Percentiles rank a stretch among this genome's conserved stretches.
Conservation (phyloP, 35 echinoderm and acorn worm species). For the Ophiothrix spiculata region DNA sequence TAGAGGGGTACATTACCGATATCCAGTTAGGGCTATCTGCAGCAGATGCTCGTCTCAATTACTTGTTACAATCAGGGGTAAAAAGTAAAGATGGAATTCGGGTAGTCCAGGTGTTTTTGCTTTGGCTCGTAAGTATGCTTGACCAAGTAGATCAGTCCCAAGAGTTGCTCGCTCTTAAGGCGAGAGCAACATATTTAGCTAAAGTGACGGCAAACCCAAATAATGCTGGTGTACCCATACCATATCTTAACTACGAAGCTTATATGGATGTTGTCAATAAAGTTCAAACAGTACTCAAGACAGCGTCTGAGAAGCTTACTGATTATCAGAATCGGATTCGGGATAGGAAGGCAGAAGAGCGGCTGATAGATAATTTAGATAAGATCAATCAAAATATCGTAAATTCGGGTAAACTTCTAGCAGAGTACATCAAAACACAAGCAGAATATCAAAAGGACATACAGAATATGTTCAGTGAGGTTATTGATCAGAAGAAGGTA, state of each 20-base stretch:
- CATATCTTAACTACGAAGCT: constrained; percentile 22
- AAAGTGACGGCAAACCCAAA: not conserved
- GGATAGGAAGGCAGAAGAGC: constrained; percentile 11
- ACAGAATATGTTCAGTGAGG: not conserved
- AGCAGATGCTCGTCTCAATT: constrained; percentile 23
- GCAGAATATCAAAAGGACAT: not conserved
- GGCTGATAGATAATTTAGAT: not conserved
- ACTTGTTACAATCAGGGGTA: not conserved
- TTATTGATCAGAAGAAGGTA: not conserved
- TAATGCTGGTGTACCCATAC: constrained; percentile 1
- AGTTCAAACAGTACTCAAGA: constrained; percentile 6
- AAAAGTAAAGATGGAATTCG: no score
- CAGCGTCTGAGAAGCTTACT: constrained; percentile 9
- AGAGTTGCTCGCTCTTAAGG: not conserved
- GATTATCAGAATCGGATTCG: constrained; percentile 19
- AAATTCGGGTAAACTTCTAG: constrained; percentile 16
- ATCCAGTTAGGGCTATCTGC: constrained; percentile 1
- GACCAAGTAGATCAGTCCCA: not conserved
- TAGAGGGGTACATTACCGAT: not conserved
- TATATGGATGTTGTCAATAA: constrained; percentile 23
- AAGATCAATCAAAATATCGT: constrained; percentile 7
- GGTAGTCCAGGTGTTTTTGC: not conserved
- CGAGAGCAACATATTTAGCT: constrained; percentile 15
- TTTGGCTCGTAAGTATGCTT: not conserved
- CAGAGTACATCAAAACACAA: constrained; percentile 10